Base-by-base conservation (phyloP, 2,888 invertebrate species). In the Mythimna pallens region DNA sequence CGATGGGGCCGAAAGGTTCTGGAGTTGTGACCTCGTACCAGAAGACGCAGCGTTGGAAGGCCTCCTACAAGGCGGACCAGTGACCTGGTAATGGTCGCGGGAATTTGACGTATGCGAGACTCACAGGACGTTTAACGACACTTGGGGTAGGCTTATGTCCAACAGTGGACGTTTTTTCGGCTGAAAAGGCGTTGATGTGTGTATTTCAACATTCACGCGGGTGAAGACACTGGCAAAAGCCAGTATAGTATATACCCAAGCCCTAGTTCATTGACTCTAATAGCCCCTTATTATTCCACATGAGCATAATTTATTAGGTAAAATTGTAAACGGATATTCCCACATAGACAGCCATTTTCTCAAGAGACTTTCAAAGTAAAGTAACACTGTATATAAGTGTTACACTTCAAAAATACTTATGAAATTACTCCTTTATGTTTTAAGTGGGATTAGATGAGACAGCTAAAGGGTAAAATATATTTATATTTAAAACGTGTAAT, bases 361-460 rank as follows among this genome's bases (percentile, higher is more conserved):
- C 65, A 71, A 83, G 65, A 65, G 74, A 68, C 68, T 83, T 74
- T 80, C 70, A 74, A 83, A 62, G 36, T 79, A 62, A 80, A 70
- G 65, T 80, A 64, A 83, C 47, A 65, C 68, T 55, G 68, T 54
- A 65, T 36, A 2, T 62, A 70, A 65, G 55, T 55, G 65, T 10
- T 65, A 34, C 73, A 82, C 74, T 70, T 85, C 74, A 70, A 72
- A 85, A 78, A 79, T 85, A 79, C 80, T 82, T 79, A 82, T 70
- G 71, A 82, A 85, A 85, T 78, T 85, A 70, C 70, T 59, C 34
- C 52, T 65, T 55, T 40, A 17, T 59, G 61, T 62, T 85, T 4
- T 34, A 85, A 74, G 59, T 9, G 71, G 61, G 61, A 47, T 73
- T 62, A 62, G 73, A 72, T 71, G 70, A 69, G 61, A 77, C 71